Conservation (phyloP, 1,140 invertebrate genomes). For the Triops cancriformis region DNA sequence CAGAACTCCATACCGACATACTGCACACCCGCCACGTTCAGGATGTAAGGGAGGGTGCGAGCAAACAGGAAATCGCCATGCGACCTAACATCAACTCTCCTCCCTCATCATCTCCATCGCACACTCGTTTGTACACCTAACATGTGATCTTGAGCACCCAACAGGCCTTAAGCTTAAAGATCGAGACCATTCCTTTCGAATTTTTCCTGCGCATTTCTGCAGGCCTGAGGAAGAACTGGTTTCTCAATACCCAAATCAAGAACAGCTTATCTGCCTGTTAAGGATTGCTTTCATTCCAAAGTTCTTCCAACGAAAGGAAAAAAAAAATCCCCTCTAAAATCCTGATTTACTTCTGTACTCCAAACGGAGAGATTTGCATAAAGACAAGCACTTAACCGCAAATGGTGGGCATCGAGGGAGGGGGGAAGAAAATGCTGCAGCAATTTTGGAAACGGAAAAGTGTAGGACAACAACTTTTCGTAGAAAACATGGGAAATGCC, state of each 20-base stretch:
- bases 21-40: not conserved
- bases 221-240: not conserved
- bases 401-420: not conserved
- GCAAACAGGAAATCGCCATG: not conserved
- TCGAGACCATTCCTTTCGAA: not conserved
- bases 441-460: not conserved
- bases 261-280: not conserved
- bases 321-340: not conserved
- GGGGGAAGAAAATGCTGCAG: not conserved
- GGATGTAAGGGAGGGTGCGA: slow-evolving; percentile 10
- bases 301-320: not conserved
- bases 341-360: not conserved
- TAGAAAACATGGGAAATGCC: not conserved
- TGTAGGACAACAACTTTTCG: not conserved
- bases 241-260: not conserved
- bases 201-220: not conserved
- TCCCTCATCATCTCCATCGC: not conserved
- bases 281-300: not conserved
- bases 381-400: slow-evolving; percentile 2
- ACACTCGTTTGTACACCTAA: not conserved
- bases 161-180: not conserved
- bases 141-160: not conserved
- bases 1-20: not conserved
- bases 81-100: not conserved
- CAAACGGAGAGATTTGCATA: not conserved